Percentiles rank a stretch among this genome's conserved stretches.
phyloP scores from a whole-genome alignment of 2,113 vertebrate genomes.

The Archilochus colubris region DNA sequence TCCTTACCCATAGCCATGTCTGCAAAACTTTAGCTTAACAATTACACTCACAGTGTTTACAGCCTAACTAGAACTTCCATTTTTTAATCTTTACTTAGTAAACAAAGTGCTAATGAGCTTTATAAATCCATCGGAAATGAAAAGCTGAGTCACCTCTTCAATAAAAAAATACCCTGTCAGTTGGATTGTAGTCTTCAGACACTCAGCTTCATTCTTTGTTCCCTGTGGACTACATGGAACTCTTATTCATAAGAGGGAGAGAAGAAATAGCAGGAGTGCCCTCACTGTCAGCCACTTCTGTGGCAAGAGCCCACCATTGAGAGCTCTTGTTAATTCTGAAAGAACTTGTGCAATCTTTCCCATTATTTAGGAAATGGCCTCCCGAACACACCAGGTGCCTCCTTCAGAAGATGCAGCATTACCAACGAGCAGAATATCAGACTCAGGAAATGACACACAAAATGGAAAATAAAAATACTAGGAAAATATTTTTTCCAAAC shows the following conservation, averaged over 20 bases:
- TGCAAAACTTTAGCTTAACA: not conserved
- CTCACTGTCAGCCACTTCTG: not conserved
- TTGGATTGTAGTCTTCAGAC: not conserved
- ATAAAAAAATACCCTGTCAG: not conserved
- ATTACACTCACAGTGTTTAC: not conserved
- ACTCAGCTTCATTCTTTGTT: not conserved
- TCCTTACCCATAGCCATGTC: not conserved
- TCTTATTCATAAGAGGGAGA: rapidly evolving
- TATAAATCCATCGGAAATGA: not conserved
- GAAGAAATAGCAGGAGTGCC: not conserved
- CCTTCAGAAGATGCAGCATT: not conserved
- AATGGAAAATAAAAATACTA: not conserved
- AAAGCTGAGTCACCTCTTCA: not conserved
- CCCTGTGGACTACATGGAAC: not conserved
- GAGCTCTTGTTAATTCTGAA: not conserved
- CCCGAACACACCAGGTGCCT: not conserved
- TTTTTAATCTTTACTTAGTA: not conserved
- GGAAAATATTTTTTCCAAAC: not conserved
- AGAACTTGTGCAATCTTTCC: not conserved
- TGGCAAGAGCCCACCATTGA: not conserved
- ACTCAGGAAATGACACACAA: not conserved
- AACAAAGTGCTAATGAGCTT: not conserved
- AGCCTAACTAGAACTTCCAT: not conserved
- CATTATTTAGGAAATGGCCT: not conserved
- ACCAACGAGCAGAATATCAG: not conserved